Evolutionary conservation across 2,797 vertebrate genomes (phyloP).

Genomic region (Protosalanx chinensis): DNA sequence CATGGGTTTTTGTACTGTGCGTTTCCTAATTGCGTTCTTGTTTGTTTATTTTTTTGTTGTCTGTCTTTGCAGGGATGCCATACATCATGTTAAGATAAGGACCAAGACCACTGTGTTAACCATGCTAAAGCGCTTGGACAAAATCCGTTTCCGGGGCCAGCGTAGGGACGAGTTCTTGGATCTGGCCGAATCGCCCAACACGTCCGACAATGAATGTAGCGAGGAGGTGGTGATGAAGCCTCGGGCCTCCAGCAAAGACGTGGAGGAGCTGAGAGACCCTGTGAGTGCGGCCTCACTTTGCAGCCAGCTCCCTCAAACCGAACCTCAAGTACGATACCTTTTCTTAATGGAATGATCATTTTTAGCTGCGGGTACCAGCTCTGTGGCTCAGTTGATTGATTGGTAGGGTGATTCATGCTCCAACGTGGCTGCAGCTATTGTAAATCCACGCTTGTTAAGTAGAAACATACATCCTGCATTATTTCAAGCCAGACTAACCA

Average conservation of each 20-base stretch:
- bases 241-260: constrained; percentile 68
- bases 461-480: too few relatives aligned
- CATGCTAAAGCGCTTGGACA: constrained; percentile 94
- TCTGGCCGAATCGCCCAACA: constrained; percentile 87
- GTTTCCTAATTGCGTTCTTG: constrained; percentile 43
- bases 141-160: constrained; percentile 93
- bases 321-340: constrained; percentile 3
- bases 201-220: constrained; percentile 89
- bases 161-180: constrained; percentile 93
- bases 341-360: neutral
- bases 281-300: constrained; percentile 62
- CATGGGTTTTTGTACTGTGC: neutral
- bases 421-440: too few relatives aligned
- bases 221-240: constrained; percentile 81
- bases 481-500: too few relatives aligned
- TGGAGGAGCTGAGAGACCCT: constrained; percentile 84
- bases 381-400: too few relatives aligned
- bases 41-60: too few relatives aligned
- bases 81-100: constrained; percentile 85
- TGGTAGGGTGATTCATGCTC: too few relatives aligned
- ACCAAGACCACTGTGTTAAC: constrained; percentile 73
- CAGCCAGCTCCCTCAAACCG: neutral
- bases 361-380: too few relatives aligned
- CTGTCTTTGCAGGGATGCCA: constrained; percentile 63
- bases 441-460: too few relatives aligned